Evolutionary conservation across 2,888 invertebrate genomes (phyloP), one percentile per base, ranked within the genome.

Genomic region (Caenorhabditis sp.): DNA sequence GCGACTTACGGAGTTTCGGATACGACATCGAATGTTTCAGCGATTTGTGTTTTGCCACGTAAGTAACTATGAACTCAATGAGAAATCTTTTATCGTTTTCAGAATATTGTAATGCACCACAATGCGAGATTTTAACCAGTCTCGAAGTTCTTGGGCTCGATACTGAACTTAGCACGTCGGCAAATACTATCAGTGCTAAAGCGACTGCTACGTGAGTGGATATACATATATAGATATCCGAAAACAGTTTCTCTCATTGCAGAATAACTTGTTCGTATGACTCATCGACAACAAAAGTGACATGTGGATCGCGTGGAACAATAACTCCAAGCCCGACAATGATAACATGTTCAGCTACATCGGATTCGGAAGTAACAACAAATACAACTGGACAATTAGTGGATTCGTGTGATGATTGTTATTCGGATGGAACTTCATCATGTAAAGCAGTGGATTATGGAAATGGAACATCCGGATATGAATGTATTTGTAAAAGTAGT

Each of bases 21-120:
- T 23, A 7, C 54, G 26, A 66, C 68, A 17, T 23, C 54, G 4
- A 66, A 69, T 49, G 52, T 66, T 10, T 73, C 73, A 5, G 73
- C 66, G 3, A 73, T 73, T 43, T 73, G 73, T 66, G 66, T 69
- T 1, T 4, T 63, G 31, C 73, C 73, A 59, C 65, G 73, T 73
- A 31, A 31, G 58, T 26, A n/a, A n/a, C n/a, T n/a, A n/a, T n/a
- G n/a, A n/a, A n/a, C n/a, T n/a, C n/a, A n/a, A n/a, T n/a, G n/a
- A n/a, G n/a, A n/a, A n/a, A n/a, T n/a, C n/a, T n/a, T n/a, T n/a
- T n/a, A n/a, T n/a, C n/a, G n/a, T n/a, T 27, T 61, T 49, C 62
- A 72, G 72, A 72, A 25, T 72, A 72, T 59, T 72, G 72, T 56
- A 65, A 72, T 21, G 17, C 50, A 2, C 56, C 72, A 1, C 27